Base-by-base conservation (phyloP, 2,797 vertebrate species). In the Bryconaethiops microstoma region DNA sequence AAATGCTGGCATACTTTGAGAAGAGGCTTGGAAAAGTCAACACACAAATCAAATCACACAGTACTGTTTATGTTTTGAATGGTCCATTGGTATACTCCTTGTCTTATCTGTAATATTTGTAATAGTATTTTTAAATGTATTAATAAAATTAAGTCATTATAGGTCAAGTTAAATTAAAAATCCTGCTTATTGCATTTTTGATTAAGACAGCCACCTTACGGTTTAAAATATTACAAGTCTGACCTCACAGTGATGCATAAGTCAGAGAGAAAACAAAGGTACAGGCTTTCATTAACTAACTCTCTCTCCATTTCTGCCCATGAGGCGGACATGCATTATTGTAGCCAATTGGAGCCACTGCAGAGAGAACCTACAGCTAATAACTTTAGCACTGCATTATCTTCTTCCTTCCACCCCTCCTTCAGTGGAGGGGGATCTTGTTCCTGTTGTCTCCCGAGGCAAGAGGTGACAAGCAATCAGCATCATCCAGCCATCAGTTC, bases 381-480 rank as follows among this genome's bases (percentile, higher is more conserved):
- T 90, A 85, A 85, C 86, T 88, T 84, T 25, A 74, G 52, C 68
- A 80, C 21, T 50, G 76, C 25, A 57, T 79, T 71, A 75, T 82
- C 71, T 78, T 65, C 52, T 40, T 76, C 39, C 64, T 16, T 48
- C 68, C 45, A 62, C 65, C 55, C 57, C 23, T 74, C 55, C 59
- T 59, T 62, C 60, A 64, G 52, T 14, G 55, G 25, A 54, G 70
- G 79, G 76, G 12, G 76, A 42, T 75, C 75, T 81, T 52, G 52
- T 76, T 83, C 73, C 78, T 63, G 60, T 54, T 54, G 10, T 63
- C 80, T 83, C 85, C 86, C 70, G 79, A 78, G 83, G 85, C 79
- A 29, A 70, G 84, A 85, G 86, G 86, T 87, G 85, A 87, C 81
- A 82, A 86, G 81, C 74, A 79, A 79, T 84, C 85, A 83, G 74